A percentile compares a stretch with the other conserved stretches of the same genome.
Conservation (phyloP, 2,797 vertebrate species). For the Petrocephalus schoutedeni region DNA sequence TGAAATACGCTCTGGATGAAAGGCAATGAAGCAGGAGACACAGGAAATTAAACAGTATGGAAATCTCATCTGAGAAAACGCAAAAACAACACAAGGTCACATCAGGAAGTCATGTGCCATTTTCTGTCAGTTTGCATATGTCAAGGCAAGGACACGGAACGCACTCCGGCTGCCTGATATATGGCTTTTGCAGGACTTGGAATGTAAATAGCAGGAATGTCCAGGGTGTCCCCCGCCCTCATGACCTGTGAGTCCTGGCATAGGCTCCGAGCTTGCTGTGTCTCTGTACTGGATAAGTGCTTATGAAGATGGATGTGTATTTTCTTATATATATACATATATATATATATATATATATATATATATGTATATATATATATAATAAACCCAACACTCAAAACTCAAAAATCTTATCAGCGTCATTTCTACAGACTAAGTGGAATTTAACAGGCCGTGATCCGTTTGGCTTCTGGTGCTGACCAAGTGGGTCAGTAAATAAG, state of each 20-base stretch:
- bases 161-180: background rate
- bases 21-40: background rate
- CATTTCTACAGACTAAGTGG: background rate
- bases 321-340: no score
- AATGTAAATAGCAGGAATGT: background rate
- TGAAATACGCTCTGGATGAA: background rate
- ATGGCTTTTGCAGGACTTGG: background rate
- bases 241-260: background rate
- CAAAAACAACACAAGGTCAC: background rate
- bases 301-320: background rate
- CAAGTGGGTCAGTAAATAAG: background rate
- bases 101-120: background rate
- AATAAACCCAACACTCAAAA: background rate
- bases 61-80: slow-evolving; percentile 8
- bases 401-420: background rate
- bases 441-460: background rate
- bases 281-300: background rate
- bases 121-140: background rate
- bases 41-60: slow-evolving; percentile 14
- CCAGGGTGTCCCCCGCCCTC: background rate
- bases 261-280: background rate
- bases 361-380: background rate
- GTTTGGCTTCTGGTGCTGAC: background rate
- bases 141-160: background rate
- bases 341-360: background rate